Evolutionary conservation across 2,888 invertebrate genomes (phyloP).

Genomic region (Microdon myrmicae): DNA sequence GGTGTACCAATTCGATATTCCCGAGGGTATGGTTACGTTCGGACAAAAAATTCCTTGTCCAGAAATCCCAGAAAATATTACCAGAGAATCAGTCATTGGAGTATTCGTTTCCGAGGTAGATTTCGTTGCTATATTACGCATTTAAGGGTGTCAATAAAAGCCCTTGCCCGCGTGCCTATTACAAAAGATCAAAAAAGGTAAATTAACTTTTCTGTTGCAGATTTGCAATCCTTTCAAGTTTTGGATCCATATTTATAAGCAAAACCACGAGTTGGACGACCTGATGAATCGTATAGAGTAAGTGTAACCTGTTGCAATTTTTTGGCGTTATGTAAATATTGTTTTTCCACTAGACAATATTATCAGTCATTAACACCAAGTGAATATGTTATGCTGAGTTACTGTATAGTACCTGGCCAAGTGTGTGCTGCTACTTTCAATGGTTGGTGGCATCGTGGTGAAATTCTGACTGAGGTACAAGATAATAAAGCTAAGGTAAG

Average conservation of each 20-base stretch:
- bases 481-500: slow-evolving; percentile 56
- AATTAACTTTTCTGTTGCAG: too few species aligned
- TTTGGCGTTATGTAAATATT: not conserved
- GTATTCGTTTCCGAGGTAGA: slow-evolving; percentile 56
- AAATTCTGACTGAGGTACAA: slow-evolving; percentile 53
- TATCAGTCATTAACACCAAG: too few species aligned
- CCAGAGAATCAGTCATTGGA: slow-evolving; percentile 46
- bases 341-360: slow-evolving; percentile 47
- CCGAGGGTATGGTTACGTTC: slow-evolving; percentile 55
- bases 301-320: slow-evolving; percentile 17
- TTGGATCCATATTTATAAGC: slow-evolving; percentile 58
- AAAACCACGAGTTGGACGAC: slow-evolving; percentile 54
- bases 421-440: slow-evolving; percentile 56
- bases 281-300: slow-evolving; percentile 60
- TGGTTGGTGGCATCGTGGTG: slow-evolving; percentile 60
- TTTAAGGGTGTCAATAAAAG: too few species aligned
- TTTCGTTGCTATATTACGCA: too few species aligned
- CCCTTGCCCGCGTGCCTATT: too few species aligned
- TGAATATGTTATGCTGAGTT: slow-evolving; percentile 54
- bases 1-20: slow-evolving; percentile 59
- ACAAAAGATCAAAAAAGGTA: too few species aligned
- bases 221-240: slow-evolving; percentile 60
- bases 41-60: slow-evolving; percentile 53
- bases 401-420: slow-evolving; percentile 57
- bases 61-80: slow-evolving; percentile 25